Conservation (phyloP, 2,888 invertebrate genomes). For the Poecilobothrus nobilitatus region DNA sequence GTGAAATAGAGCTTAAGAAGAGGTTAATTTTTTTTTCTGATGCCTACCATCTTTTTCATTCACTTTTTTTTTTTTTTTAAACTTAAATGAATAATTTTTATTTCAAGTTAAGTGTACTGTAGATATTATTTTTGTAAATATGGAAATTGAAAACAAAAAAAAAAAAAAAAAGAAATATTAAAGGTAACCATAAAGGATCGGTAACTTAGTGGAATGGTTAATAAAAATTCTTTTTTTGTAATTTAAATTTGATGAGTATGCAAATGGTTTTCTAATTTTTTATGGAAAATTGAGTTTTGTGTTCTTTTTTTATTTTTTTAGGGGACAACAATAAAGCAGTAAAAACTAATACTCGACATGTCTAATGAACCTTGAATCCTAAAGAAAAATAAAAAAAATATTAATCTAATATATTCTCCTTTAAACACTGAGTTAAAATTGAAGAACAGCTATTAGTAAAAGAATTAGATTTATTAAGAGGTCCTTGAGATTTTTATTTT, state of each 20-base stretch:
- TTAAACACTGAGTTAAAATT: too few relatives aligned
- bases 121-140: neutral
- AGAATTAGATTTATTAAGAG: neutral
- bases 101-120: slow-evolving; percentile 1
- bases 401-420: too few relatives aligned
- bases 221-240: neutral
- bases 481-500: neutral
- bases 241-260: neutral
- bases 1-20: slow-evolving; percentile 2
- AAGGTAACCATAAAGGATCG: neutral
- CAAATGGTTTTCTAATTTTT: neutral
- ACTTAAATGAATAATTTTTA: slow-evolving; percentile 4
- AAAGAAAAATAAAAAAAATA: too few relatives aligned
- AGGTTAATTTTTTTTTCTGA: neutral
- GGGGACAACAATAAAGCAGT: neutral
- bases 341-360: neutral
- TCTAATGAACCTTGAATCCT: neutral
- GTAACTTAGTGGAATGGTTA: neutral
- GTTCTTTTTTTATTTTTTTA: too few relatives aligned
- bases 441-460: too few relatives aligned
- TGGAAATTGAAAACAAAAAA: neutral
- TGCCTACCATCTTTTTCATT: too few relatives aligned
- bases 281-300: neutral
- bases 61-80: neutral
- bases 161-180: neutral